Conservation (phyloP, 2,113 vertebrate genomes). For the Dasyprocta punctata region DNA sequence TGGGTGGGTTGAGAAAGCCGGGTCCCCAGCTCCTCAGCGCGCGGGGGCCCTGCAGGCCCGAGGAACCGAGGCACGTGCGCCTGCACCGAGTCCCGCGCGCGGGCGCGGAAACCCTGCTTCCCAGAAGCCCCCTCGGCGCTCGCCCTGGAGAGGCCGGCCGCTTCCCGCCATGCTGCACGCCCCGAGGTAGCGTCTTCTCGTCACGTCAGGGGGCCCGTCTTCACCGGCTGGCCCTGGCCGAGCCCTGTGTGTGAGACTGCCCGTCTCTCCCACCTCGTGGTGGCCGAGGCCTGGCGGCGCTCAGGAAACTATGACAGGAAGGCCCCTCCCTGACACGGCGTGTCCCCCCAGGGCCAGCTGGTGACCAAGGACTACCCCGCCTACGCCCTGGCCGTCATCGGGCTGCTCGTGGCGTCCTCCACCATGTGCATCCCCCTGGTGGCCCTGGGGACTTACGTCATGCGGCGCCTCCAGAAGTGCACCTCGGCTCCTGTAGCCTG, state of each 20-base stretch:
- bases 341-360: slow-evolving; percentile 89
- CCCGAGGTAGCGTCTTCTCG: too few relatives aligned
- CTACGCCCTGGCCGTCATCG: slow-evolving; percentile 89
- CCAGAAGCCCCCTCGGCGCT: too few relatives aligned
- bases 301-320: fast-evolving
- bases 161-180: neutral
- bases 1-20: neutral
- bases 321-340: neutral
- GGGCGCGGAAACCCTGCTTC: too few relatives aligned
- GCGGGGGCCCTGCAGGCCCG: too few relatives aligned
- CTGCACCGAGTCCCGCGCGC: too few relatives aligned
- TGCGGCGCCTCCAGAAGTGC: slow-evolving; percentile 77
- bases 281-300: neutral
- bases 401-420: slow-evolving; percentile 90
- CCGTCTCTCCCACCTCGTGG: neutral
- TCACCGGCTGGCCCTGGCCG: too few relatives aligned
- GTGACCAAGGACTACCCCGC: slow-evolving; percentile 90
- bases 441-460: slow-evolving; percentile 86
- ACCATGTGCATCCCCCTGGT: slow-evolving; percentile 90
- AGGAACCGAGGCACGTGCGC: neutral
- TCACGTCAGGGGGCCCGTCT: too few relatives aligned
- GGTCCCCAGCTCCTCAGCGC: neutral
- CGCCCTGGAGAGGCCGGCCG: neutral
- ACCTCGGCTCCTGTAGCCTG: slow-evolving; percentile 55
- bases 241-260: too few relatives aligned